Evolutionary conservation across 2,888 invertebrate species (phyloP), one percentile per base, ranked within the genome.

Genomic region (Hypomecis atomaria): DNA sequence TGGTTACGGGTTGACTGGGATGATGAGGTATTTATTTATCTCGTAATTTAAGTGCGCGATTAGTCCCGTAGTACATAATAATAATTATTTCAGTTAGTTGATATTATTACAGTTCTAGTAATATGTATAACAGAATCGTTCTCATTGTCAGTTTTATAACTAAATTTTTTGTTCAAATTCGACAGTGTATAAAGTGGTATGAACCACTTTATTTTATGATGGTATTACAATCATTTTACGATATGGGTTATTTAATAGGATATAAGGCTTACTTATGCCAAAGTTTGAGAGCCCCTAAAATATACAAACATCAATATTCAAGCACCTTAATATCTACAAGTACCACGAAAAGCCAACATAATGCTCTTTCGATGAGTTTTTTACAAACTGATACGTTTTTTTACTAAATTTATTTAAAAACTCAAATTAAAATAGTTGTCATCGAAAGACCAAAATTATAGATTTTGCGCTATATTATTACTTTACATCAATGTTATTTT

Each of bases 311-410:
- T 37, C 33, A 37, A 50, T 44, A 34, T 13, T 36, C 9, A 47
- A 44, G 53, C 52, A 59, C 8, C 37, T 53, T 59, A 53, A 7
- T 42, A 59, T 45, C 52, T 59, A 59, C 13, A 59, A 52, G 52
- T 53, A 40, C 45, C 52, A 36, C 11, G 42, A 42, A 44, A 10
- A 59, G 10, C 38, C 13, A 59, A 37, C 50, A 23, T 11, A 38
- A 43, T 44, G 52, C 40, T 23, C 50, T 59, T 59, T 44, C 50
- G 34, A 8, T 13, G 37, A 11, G 37, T 11, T 7, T 23, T 10
- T n/a, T 36, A 34, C 7, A 6, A 7, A 5, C 3, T 3, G 23
- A 23, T 23, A 3, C 23, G 1, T 23, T 23, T 2, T 23, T 23
- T 23, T 23, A 23, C 3, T 23, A 1, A 23, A 23, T 23, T 23